These are phyloP conservation scores for Syrmaticus mikado DNA, from an alignment of 2,113 vertebrate species.

Conservation along the genomic window DNA sequence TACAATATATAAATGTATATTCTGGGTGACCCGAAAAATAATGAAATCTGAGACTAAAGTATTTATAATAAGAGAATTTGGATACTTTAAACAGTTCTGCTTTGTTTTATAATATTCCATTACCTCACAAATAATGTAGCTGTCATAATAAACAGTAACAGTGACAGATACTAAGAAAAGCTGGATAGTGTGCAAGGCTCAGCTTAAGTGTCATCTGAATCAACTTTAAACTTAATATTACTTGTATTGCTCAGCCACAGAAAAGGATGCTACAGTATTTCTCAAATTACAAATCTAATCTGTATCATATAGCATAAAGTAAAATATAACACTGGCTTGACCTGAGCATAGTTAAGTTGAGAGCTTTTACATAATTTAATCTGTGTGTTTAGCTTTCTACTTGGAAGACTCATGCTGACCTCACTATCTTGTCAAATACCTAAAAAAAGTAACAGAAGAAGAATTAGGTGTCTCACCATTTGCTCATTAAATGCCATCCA, in stretches of 20 bases:
- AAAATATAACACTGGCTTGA: not conserved
- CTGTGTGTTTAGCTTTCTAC: constrained; percentile 2
- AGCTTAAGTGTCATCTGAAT: not conserved
- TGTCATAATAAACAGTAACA: constrained; percentile 64
- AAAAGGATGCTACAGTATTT: not conserved
- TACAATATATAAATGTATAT: constrained; percentile 6
- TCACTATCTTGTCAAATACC: not conserved
- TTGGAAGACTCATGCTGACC: not conserved
- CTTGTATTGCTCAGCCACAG: constrained; percentile 28
- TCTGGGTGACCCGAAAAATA: constrained; percentile 1
- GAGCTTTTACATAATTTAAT: not conserved
- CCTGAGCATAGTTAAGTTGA: constrained; percentile 2
- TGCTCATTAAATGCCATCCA: not conserved
- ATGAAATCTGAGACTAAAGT: constrained; percentile 11
- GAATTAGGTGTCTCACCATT: not conserved
- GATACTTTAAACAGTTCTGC: constrained; percentile 45
- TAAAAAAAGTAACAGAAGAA: not conserved
- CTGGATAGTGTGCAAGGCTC: constrained; percentile 7
- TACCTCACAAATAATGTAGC: constrained; percentile 60
- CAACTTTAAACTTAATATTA: not conserved
- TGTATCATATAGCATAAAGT: not conserved
- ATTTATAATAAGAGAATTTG: constrained; percentile 24
- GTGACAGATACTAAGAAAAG: constrained; percentile 27
- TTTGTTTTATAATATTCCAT: constrained; percentile 34
- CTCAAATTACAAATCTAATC: constrained; percentile 28